Base-by-base conservation (phyloP, 1,140 invertebrate species). In the Chrysoperla carnea region DNA sequence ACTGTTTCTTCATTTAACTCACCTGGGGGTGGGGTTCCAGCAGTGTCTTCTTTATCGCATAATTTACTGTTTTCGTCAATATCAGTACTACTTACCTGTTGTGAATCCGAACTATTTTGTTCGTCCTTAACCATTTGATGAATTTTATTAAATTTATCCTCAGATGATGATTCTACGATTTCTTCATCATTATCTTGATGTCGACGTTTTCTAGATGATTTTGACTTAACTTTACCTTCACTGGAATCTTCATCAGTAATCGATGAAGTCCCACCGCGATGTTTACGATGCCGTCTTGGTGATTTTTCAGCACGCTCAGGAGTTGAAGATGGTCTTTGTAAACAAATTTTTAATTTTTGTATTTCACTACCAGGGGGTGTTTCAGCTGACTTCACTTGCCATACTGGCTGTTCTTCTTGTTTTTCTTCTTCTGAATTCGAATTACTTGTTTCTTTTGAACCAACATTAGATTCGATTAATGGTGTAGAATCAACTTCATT, bases 1-100 rank as follows among this genome's bases (percentile, higher is more conserved):
- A 56, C 55, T 52, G 50, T 50, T 55, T 57, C 55, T 49, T 52
- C 52, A 57, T 48, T 52, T 52, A 53, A 44, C 43, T 52, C 52
- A 52, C 47, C 49, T 48, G 48, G 43, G 39, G 50, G 56, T 50
- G 53, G 48, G 46, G 43, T 51, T 51, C 55, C 53, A 45, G 44
- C 28, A 39, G 50, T 48, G 45, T 40, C 41, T 44, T 47, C 46
- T 45, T 37, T 29, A 38, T 40, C 39, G 43, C 40, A 40, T 47
- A 45, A 36, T 49, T 51, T 50, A 23, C 17, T 23, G 17, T 23
- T 23, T 23, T 23, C 17, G 5, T 23, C 17, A 23, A 23, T 23
- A 23, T 23, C 17, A 23, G 17, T 23, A 23, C 17, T 23, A 23
- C 17, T 23, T 23, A 23, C 17, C 17, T 23, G 17, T 23, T 23